A percentile compares a stretch with the other conserved stretches of the same genome.
phyloP scores from a whole-genome alignment of 92 coral and sea anemone species.

The Palythoa grandis region DNA sequence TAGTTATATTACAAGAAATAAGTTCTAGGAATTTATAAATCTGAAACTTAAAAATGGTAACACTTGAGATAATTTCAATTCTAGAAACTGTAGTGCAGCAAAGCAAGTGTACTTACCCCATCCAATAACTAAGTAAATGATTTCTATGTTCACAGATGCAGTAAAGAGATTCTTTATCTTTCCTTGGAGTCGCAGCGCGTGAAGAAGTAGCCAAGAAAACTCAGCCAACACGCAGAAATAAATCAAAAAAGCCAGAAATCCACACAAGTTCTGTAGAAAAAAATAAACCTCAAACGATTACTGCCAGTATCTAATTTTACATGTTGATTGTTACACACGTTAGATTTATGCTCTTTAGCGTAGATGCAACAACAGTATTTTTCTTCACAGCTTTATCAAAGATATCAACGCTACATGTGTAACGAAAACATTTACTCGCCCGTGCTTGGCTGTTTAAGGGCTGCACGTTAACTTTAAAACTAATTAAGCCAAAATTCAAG shows the following conservation, averaged over 20 bases:
- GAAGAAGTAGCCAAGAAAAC: conserved; percentile 96
- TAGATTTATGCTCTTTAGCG: too few species aligned
- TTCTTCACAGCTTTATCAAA: too few species aligned
- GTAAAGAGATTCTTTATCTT: conserved; percentile 82
- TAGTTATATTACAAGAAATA: too few species aligned
- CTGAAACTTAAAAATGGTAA: too few species aligned
- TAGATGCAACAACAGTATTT: too few species aligned
- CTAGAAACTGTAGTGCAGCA: background rate
- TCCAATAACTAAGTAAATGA: conserved; percentile 86
- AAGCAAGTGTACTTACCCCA: conserved; percentile 76
- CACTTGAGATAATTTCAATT: background rate
- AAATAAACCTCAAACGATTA: background rate
- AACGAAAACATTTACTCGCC: too few species aligned
- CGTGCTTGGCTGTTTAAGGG: too few species aligned
- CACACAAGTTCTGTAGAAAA: conserved; percentile 76
- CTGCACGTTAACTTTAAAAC: too few species aligned
- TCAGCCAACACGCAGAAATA: conserved; percentile 88
- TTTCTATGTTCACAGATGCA: conserved; percentile 79
- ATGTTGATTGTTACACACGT: too few species aligned
- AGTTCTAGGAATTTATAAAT: too few species aligned
- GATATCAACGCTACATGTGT: too few species aligned
- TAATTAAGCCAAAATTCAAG: too few species aligned
- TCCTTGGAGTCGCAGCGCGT: conserved; percentile 89
- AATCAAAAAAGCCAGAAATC: conserved; percentile 85
- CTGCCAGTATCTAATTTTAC: background rate